These are phyloP conservation scores for Microtus richardsoni DNA, from an alignment of 2,113 vertebrate genomes.

Conservation along the genomic window DNA sequence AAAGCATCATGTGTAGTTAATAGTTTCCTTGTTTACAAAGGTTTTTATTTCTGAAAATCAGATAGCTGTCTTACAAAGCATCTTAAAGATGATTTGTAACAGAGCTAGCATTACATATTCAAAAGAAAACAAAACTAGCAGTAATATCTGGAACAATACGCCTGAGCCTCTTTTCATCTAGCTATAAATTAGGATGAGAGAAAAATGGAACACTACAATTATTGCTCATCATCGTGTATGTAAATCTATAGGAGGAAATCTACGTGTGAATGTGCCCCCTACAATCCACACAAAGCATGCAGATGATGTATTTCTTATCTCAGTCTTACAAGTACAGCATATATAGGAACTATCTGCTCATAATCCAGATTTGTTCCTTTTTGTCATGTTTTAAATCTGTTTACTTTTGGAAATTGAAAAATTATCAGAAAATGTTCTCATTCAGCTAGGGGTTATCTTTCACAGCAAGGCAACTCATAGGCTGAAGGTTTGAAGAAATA, in stretches of 20 bases:
- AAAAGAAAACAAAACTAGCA: constrained; percentile 43
- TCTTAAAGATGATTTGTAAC: neutral
- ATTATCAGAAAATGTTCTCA: constrained; percentile 89
- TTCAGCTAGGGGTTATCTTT: constrained; percentile 89
- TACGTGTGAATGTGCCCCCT: constrained; percentile 40
- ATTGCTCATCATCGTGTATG: neutral
- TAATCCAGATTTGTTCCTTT: constrained; percentile 83
- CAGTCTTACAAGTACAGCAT: constrained; percentile 73
- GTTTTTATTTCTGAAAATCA: constrained; percentile 21
- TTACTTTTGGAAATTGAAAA: constrained; percentile 94
- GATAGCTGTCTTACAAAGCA: neutral
- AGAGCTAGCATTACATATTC: constrained; percentile 32
- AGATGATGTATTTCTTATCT: constrained; percentile 22
- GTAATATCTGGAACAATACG: neutral
- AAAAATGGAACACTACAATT: neutral
- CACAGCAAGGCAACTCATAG: constrained; percentile 82
- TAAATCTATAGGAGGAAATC: constrained; percentile 37
- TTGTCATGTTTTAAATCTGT: constrained; percentile 89
- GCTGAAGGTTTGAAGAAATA: constrained; percentile 84
- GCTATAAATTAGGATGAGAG: constrained; percentile 30
- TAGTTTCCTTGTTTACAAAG: neutral
- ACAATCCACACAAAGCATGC: constrained; percentile 46
- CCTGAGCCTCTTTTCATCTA: constrained; percentile 8
- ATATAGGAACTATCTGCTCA: constrained; percentile 78
- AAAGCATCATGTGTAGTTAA: neutral